Percentiles rank a stretch among this genome's conserved stretches.
Conservation (phyloP, 1,140 invertebrate genomes). For the Stegodyphus dumicola region DNA sequence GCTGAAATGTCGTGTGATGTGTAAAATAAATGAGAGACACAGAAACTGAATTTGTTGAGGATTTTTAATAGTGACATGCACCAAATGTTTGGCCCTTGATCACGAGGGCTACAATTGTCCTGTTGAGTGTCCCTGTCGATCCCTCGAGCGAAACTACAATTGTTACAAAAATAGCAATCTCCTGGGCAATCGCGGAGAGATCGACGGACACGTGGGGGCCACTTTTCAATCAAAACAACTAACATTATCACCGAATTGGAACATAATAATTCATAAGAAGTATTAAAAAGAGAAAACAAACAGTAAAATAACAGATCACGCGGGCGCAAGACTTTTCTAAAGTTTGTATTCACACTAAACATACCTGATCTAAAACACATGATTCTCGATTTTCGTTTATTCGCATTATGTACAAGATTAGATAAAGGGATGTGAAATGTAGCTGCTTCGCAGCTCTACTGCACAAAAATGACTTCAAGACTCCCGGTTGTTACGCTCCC, state of each 20-base stretch:
- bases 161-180: conserved; percentile 63
- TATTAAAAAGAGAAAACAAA: conserved; percentile 55
- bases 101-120: conserved; percentile 47
- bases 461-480: conserved; percentile 35
- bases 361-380: conserved; percentile 53
- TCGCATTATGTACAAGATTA: conserved; percentile 16
- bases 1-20: too few species aligned
- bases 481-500: conserved; percentile 19
- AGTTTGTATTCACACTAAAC: conserved; percentile 55
- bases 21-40: conserved; percentile 10
- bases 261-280: conserved; percentile 38
- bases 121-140: conserved; percentile 40
- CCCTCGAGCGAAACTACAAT: conserved; percentile 60
- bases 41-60: conserved; percentile 39
- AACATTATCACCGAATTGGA: conserved; percentile 56
- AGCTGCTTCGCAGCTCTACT: conserved; percentile 39
- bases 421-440: conserved; percentile 1
- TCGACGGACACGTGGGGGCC: conserved; percentile 37
- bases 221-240: conserved; percentile 51
- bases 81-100: conserved; percentile 47
- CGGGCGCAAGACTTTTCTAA: conserved; percentile 47
- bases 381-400: conserved; percentile 40
- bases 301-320: conserved; percentile 56
- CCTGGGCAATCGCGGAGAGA: conserved; percentile 57
- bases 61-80: conserved; percentile 62